Conservation (phyloP, 2,888 invertebrate species). For the Orthosia gothica region DNA sequence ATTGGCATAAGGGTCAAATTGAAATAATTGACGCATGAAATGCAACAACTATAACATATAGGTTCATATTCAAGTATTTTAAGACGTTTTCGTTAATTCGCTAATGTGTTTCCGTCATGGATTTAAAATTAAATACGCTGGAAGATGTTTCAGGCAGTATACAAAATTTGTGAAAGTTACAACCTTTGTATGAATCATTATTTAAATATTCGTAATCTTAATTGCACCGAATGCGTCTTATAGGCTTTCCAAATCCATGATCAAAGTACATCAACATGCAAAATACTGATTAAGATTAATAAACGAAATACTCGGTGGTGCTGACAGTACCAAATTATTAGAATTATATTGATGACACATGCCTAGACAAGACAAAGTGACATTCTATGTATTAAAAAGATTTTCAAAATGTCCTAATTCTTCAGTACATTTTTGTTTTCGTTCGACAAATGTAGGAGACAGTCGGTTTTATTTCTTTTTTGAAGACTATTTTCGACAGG, state of each 20-base stretch:
- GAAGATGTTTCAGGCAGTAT: slow-evolving; percentile 23
- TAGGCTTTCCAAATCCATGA: slow-evolving; percentile 53
- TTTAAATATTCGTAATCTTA: slow-evolving; percentile 24
- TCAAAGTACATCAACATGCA: slow-evolving; percentile 61
- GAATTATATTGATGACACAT: too few relatives aligned
- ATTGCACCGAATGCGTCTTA: slow-evolving; percentile 19
- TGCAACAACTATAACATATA: neutral
- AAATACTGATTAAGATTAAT: slow-evolving; percentile 77
- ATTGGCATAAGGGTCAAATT: slow-evolving; percentile 28
- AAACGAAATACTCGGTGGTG: slow-evolving; percentile 52
- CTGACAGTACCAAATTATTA: slow-evolving; percentile 12
- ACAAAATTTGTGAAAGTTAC: neutral
- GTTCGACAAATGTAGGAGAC: neutral
- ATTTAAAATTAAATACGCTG: slow-evolving; percentile 48
- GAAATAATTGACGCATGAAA: neutral
- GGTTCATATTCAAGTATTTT: slow-evolving; percentile 23
- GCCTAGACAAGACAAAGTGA: neutral
- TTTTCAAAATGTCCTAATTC: neutral
- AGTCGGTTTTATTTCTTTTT: too few relatives aligned
- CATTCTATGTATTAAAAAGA: too few relatives aligned
- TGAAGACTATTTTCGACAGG: too few relatives aligned
- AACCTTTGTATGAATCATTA: neutral
- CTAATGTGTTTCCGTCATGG: slow-evolving; percentile 22
- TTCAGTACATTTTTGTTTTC: neutral
- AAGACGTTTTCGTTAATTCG: slow-evolving; percentile 5